Conservation (phyloP, 2,888 invertebrate species). For the Microchrysa polita region DNA sequence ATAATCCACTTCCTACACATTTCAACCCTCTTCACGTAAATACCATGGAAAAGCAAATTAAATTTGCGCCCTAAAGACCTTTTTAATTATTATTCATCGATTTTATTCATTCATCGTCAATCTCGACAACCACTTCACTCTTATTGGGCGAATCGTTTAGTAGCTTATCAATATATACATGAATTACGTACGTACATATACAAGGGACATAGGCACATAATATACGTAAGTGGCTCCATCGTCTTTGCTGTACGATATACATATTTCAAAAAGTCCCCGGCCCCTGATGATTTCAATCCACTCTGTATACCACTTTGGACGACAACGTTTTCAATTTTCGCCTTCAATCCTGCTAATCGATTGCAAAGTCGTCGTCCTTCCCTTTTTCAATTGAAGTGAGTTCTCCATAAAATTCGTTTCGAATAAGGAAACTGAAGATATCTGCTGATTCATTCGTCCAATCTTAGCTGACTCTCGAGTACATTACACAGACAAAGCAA, state of each 20-base stretch:
- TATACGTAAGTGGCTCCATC: background rate
- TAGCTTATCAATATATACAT: background rate
- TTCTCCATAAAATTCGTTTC: background rate
- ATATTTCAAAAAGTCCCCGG: background rate
- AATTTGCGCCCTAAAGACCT: constrained; percentile 9
- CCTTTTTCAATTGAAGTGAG: background rate
- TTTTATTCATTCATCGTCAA: constrained; percentile 9
- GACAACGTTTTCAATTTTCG: too few relatives aligned
- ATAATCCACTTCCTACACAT: background rate
- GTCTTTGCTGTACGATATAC: too few relatives aligned
- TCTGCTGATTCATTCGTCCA: background rate
- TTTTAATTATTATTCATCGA: constrained; percentile 11
- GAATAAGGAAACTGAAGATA: background rate
- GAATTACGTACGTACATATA: too few relatives aligned
- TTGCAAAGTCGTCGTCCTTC: too few relatives aligned
- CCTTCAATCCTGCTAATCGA: too few relatives aligned
- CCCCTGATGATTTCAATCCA: background rate
- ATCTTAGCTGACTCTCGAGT: background rate
- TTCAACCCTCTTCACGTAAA: background rate
- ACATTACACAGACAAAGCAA: constrained; percentile 1
- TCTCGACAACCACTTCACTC: constrained; percentile 5
- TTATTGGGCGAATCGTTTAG: background rate
- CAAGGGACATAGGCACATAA: too few relatives aligned
- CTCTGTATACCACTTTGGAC: too few relatives aligned
- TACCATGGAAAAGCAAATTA: background rate